These are phyloP conservation scores for Polyergus mexicanus DNA, from an alignment of 1,140 invertebrate species.

Conservation along the genomic window DNA sequence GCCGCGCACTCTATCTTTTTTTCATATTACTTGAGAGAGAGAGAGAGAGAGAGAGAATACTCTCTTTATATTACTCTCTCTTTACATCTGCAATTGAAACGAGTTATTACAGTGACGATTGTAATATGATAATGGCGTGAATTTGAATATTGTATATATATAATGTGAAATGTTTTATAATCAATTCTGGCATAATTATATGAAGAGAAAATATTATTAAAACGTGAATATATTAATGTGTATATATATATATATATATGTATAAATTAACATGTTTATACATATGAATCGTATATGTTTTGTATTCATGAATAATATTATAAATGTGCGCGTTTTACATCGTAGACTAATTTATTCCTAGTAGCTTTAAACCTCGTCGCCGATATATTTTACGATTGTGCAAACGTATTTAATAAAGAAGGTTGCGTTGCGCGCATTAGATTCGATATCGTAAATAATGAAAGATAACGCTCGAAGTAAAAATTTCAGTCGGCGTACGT, in stretches of 20 bases:
- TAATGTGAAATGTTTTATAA: conserved; percentile 23
- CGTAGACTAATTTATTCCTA: too few species aligned
- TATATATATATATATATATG: not conserved
- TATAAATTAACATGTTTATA: too few species aligned
- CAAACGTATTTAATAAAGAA: not conserved
- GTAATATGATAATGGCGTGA: not conserved
- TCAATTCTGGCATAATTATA: conserved; percentile 25
- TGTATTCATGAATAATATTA: too few species aligned
- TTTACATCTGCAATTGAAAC: not conserved
- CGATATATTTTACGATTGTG: not conserved
- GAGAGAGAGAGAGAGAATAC: too few species aligned
- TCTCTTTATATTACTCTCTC: not conserved
- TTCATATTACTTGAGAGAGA: not conserved
- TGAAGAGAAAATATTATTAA: conserved; percentile 17
- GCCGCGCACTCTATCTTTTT: too few species aligned
- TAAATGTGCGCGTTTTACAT: too few species aligned
- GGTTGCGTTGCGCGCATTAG: not conserved
- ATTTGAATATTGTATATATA: not conserved
- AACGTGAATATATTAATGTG: not conserved
- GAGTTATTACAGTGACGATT: not conserved
- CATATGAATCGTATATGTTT: too few species aligned
- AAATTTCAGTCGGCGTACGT: not conserved
- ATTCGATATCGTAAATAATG: not conserved
- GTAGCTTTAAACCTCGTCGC: too few species aligned
- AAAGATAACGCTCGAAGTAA: conserved; percentile 1